Conservation (phyloP, 2,888 invertebrate genomes). For the Plemyria rubiginata region DNA sequence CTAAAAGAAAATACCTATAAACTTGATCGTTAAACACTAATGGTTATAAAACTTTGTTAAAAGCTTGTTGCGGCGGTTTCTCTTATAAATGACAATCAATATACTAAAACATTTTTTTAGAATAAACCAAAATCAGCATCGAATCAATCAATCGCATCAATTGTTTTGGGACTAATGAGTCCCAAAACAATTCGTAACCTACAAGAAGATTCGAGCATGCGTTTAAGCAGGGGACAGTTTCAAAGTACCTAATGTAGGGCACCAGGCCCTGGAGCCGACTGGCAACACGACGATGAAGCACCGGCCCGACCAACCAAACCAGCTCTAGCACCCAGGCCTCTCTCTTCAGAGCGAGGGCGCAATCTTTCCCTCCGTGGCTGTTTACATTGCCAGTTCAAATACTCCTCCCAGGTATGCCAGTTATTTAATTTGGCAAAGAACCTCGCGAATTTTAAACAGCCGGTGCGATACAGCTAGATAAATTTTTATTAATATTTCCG, state of each 20-base stretch:
- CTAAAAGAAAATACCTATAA: too few relatives aligned
- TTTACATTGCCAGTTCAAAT: conserved; percentile 48
- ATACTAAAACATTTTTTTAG: too few relatives aligned
- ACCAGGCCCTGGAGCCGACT: conserved; percentile 13
- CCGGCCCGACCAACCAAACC: background rate
- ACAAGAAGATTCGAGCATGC: background rate
- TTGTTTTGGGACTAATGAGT: too few relatives aligned
- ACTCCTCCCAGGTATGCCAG: conserved; percentile 44
- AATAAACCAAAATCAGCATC: background rate
- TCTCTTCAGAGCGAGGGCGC: conserved; percentile 14
- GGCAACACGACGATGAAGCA: background rate
- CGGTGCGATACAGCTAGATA: conserved; percentile 58
- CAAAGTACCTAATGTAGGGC: conserved; percentile 23
- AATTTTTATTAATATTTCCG: conserved; percentile 77
- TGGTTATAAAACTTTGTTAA: too few relatives aligned
- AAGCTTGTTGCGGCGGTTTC: too few relatives aligned
- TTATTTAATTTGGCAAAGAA: conserved; percentile 53
- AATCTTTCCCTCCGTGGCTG: conserved; percentile 16
- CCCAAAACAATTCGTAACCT: background rate
- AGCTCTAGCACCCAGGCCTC: conserved; percentile 6
- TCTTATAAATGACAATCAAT: too few relatives aligned
- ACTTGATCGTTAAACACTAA: too few relatives aligned
- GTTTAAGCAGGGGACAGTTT: conserved; percentile 17
- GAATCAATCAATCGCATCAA: too few relatives aligned
- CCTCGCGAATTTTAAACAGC: conserved; percentile 48